phyloP scores from a whole-genome alignment of 2,888 invertebrate genomes.

The Morpho achilles region DNA sequence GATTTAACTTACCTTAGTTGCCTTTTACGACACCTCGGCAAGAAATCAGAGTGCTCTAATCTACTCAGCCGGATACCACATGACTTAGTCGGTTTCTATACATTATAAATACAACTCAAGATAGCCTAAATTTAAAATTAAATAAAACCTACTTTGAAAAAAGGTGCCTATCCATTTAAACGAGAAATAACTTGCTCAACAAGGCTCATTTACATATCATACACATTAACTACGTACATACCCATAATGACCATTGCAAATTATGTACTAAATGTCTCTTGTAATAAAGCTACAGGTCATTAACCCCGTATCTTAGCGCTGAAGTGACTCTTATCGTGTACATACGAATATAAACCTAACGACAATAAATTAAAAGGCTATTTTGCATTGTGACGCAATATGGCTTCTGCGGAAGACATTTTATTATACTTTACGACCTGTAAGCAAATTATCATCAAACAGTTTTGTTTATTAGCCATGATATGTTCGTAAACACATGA shows the following conservation, averaged over 20 bases:
- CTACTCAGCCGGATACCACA: too few relatives aligned
- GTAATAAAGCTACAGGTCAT: constrained; percentile 17
- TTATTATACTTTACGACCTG: constrained; percentile 2
- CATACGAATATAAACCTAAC: constrained; percentile 6
- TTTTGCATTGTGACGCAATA: not conserved
- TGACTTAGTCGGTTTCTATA: too few relatives aligned
- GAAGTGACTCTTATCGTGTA: not conserved
- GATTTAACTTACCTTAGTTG: too few relatives aligned
- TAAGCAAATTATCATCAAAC: constrained; percentile 16
- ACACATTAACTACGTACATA: not conserved
- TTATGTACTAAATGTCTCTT: constrained; percentile 3
- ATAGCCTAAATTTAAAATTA: too few relatives aligned
- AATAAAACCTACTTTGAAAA: too few relatives aligned
- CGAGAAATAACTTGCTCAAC: too few relatives aligned
- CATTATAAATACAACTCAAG: too few relatives aligned
- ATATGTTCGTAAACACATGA: constrained; percentile 36
- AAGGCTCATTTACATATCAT: too few relatives aligned
- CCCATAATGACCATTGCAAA: not conserved
- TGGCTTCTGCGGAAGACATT: constrained; percentile 2
- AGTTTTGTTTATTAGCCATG: constrained; percentile 25
- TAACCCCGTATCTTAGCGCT: constrained; percentile 17
- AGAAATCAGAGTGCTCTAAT: too few relatives aligned
- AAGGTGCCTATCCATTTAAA: too few relatives aligned
- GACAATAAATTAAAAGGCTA: not conserved
- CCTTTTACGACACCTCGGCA: too few relatives aligned